Base-by-base conservation (phyloP, 1,140 invertebrate genomes). In the Cotesia vestalis region DNA sequence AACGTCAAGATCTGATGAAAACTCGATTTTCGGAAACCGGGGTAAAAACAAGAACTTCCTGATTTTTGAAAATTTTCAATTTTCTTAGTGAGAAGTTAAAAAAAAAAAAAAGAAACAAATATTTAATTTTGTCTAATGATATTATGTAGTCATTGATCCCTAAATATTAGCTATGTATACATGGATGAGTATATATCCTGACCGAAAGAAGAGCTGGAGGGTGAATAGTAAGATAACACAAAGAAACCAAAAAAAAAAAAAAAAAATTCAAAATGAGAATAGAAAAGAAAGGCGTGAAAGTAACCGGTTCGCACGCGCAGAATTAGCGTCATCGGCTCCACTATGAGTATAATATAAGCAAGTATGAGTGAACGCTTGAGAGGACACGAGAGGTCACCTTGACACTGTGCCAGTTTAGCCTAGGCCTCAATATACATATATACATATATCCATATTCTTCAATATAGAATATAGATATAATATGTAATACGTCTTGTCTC, bases 341-440 rank as follows among this genome's bases (percentile, higher is more conserved):
- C 27, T 27, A 27, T 27, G 27, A 27, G 27, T 27, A 27, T 27
- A 27, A 27, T 27, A 27, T 27, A 27, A 27, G 27, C 51, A 11
- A 46, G 40, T 46, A 46, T 55, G 17, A 12, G 66, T 67, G 51
- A 67, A 67, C 66, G 66, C 66, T 67, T 8, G 66, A 36, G 64
- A 66, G 64, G 66, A 59, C 55, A 59, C 36, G 36, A n/a, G 72
- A 61, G 72, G 70, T 69, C 76, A 79, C 78, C 81, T 84, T 82
- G 81, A 83, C 81, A 83, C 79, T 84, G 81, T 82, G 79, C 79
- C 80, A 82, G 78, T 83, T 84, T 84, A 75, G 70, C 53, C 75
- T 75, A 77, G 77, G 75, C 74, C 72, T 74, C 74, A 63, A 61
- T 66, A 61, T 53, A 46, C 40, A 46, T 46, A 46, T 40, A 40